Evolutionary conservation across 1,140 invertebrate genomes (phyloP).

Genomic region (Pteromalus puparum): DNA sequence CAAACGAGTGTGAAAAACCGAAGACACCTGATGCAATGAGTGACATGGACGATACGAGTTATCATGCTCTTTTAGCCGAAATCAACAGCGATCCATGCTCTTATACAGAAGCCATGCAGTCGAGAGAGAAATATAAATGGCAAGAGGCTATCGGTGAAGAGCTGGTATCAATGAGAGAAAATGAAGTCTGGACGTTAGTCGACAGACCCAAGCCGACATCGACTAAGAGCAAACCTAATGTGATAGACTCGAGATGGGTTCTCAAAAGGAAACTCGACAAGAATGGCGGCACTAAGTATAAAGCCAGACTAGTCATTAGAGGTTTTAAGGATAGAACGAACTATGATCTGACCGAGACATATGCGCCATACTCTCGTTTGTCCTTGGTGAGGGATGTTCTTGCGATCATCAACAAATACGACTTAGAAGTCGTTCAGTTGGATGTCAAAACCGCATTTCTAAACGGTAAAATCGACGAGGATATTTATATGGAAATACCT

Average conservation of each 20-base stretch:
- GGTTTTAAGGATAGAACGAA: not conserved
- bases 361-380: not conserved
- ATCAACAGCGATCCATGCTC: not conserved
- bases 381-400: not conserved
- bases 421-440: too few species aligned
- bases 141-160: not conserved
- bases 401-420: too few species aligned
- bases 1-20: too few species aligned
- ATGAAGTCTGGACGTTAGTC: not conserved
- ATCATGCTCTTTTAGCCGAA: not conserved
- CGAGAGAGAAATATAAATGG: not conserved
- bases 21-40: too few species aligned
- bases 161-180: not conserved
- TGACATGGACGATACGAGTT: too few species aligned
- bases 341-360: not conserved
- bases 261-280: not conserved
- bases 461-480: too few species aligned
- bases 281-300: not conserved
- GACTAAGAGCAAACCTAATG: not conserved
- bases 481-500: too few species aligned
- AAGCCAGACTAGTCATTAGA: too few species aligned
- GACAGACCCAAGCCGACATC: not conserved
- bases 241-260: not conserved
- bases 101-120: not conserved
- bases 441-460: too few species aligned